These are phyloP conservation scores for Tridacna gigas DNA, from an alignment of 2,888 invertebrate genomes.

Conservation along the genomic window DNA sequence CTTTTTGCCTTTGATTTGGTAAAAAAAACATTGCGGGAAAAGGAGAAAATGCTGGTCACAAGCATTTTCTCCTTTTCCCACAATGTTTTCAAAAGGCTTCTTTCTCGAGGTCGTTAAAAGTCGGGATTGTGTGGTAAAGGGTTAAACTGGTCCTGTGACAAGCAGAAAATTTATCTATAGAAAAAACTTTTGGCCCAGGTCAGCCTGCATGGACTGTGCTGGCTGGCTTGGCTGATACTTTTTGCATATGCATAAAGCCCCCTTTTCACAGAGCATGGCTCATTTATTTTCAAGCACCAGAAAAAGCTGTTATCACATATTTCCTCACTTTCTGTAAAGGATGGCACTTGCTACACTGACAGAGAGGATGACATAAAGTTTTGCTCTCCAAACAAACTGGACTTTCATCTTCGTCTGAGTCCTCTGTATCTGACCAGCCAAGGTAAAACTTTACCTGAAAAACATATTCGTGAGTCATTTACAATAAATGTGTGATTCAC, in stretches of 20 bases:
- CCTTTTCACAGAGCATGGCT: too few species aligned
- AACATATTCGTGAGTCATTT: background rate
- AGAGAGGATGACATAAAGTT: conserved; percentile 83
- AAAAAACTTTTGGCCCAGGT: too few species aligned
- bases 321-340: conserved; percentile 69
- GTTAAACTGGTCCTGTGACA: too few species aligned
- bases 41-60: background rate
- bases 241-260: too few species aligned
- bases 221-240: too few species aligned
- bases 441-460: conserved; percentile 80
- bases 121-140: too few species aligned
- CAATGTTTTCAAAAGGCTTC: conserved; percentile 1
- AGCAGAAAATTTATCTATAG: too few species aligned
- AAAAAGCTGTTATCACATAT: background rate
- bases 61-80: background rate
- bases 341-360: conserved; percentile 83
- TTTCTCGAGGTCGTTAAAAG: too few species aligned
- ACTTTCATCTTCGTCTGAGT: conserved; percentile 59
- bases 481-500: too few species aligned
- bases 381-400: conserved; percentile 24
- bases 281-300: too few species aligned
- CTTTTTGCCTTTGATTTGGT: too few species aligned
- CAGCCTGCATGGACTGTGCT: too few species aligned
- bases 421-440: conserved; percentile 71
- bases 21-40: background rate